Evolutionary conservation across 2,888 invertebrate species (phyloP).

Genomic region (Hipparchia semele): DNA sequence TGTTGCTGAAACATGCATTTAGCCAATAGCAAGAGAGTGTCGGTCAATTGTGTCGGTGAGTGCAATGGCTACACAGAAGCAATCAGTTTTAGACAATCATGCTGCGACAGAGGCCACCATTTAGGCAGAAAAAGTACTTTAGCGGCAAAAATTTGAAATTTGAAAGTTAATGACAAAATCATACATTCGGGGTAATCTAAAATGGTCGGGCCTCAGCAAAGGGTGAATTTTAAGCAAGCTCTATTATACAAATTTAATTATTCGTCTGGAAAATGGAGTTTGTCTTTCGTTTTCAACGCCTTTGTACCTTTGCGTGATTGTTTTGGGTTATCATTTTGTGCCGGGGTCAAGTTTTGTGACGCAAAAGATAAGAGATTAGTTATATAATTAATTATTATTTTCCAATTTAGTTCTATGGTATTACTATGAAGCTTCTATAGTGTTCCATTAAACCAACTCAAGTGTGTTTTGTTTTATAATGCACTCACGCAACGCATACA

Average conservation of each 20-base stretch:
- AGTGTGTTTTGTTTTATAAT: conserved; percentile 1
- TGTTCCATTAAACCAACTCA: not conserved
- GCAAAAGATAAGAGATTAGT: conserved; percentile 49
- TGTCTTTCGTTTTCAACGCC: conserved; percentile 47
- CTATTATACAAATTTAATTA: conserved; percentile 45
- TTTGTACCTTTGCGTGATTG: conserved; percentile 43
- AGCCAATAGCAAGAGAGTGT: no score
- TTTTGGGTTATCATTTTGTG: conserved; percentile 43
- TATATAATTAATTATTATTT: conserved; percentile 41
- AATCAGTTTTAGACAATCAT: no score
- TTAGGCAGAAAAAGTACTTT: not conserved
- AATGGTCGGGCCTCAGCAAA: conserved; percentile 34
- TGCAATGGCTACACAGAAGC: no score
- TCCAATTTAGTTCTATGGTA: conserved; percentile 16
- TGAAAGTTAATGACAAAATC: conserved; percentile 36
- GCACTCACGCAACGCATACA: not conserved
- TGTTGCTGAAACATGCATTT: no score
- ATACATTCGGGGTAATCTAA: conserved; percentile 33
- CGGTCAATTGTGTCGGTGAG: no score
- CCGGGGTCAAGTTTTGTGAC: conserved; percentile 45
- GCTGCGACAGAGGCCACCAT: not conserved
- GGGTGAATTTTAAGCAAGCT: conserved; percentile 55
- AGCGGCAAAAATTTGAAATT: conserved; percentile 14
- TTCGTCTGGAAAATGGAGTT: conserved; percentile 50
- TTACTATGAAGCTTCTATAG: not conserved